These are phyloP conservation scores for Grallaria varia DNA, from an alignment of 2,113 vertebrate genomes.

Conservation along the genomic window DNA sequence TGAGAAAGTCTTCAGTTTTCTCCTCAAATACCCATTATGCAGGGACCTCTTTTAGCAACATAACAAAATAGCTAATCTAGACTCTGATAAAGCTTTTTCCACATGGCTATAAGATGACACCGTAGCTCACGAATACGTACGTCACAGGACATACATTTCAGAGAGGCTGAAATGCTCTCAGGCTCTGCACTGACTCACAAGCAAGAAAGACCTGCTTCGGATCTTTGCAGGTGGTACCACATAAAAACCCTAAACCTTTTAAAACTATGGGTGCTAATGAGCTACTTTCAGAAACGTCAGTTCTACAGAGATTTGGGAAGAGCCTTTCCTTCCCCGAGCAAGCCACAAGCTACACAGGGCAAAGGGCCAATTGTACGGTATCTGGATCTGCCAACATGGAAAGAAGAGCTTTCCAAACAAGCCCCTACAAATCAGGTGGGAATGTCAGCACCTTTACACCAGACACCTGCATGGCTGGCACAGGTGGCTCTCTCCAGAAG, in stretches of 20 bases:
- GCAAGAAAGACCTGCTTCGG: neutral
- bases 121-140: neutral
- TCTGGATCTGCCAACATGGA: neutral
- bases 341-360: accelerated
- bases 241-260: neutral
- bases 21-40: neutral
- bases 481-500: neutral
- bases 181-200: neutral
- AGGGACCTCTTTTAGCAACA: neutral
- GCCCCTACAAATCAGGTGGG: neutral
- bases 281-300: neutral
- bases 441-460: neutral
- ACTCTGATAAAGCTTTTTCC: neutral
- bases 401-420: neutral
- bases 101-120: neutral
- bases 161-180: neutral
- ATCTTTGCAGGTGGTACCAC: neutral
- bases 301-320: neutral
- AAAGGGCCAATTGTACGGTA: neutral
- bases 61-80: neutral
- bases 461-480: neutral
- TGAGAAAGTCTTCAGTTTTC: neutral
- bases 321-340: neutral
- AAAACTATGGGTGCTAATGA: neutral
- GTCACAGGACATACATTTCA: neutral